Evolutionary conservation across 1,140 invertebrate genomes (phyloP).

Genomic region (Araneus ventricosus): DNA sequence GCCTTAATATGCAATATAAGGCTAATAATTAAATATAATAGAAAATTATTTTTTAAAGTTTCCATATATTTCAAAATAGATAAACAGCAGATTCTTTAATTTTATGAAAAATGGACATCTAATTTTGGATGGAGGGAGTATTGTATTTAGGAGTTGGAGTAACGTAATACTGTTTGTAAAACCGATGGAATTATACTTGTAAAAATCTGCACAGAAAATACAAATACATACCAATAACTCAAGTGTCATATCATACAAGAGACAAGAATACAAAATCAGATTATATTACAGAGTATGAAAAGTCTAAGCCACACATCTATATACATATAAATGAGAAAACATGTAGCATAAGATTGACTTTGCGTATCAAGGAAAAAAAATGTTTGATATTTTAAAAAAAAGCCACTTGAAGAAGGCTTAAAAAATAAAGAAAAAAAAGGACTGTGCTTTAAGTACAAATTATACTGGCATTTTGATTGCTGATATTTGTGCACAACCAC

Average conservation of each 20-base stretch:
- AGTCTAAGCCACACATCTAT: slow-evolving; percentile 14
- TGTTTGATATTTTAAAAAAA: slow-evolving; percentile 8
- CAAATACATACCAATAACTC: not conserved
- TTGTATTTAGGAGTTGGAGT: not conserved
- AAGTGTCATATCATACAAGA: not conserved
- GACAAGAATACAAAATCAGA: slow-evolving; percentile 4
- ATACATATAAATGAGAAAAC: slow-evolving; percentile 1
- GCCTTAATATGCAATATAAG: too few relatives aligned
- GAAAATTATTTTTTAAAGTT: too few relatives aligned
- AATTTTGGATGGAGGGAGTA: too few relatives aligned
- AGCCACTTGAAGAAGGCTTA: not conserved
- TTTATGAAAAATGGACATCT: too few relatives aligned
- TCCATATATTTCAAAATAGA: too few relatives aligned
- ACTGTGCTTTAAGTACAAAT: slow-evolving; percentile 52
- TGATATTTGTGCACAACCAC: slow-evolving; percentile 32
- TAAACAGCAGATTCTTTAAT: too few relatives aligned
- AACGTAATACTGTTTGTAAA: not conserved
- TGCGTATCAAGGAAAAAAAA: not conserved
- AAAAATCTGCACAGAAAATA: not conserved
- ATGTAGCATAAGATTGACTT: not conserved
- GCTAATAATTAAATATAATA: too few relatives aligned
- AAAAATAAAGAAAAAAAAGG: not conserved
- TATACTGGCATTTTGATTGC: slow-evolving; percentile 20
- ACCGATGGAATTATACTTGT: not conserved
- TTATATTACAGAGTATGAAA: not conserved